Evolutionary conservation across 35 echinoderm and acorn worm genomes (phyloP), one percentile per base, ranked within the genome.

Genomic region (Holothuria glaberrima): DNA sequence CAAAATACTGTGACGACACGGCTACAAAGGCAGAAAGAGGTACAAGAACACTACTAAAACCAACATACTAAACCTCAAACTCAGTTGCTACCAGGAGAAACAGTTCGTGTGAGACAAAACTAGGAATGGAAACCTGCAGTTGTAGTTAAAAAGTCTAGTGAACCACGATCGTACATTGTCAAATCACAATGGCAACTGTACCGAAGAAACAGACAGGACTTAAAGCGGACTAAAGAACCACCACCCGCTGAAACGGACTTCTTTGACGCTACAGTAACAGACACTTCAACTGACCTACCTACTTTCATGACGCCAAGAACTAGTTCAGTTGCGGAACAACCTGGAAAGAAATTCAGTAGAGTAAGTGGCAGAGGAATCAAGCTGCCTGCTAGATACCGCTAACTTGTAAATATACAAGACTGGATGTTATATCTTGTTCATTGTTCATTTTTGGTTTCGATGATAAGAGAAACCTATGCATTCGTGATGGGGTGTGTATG

Each of bases 1-100:
- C n/a, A 25, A 3, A 25, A 26, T 20, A 6, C 1, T 12, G n/a
- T 12, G 9, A 68, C 64, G 3, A 9, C 3, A 54, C 50, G 13
- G 12, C 50, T 54, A 54, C 50, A 54, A 54, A 68, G 6, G 19
- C 64, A 68, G 30, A 68, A 25, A 9, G n/a, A 5, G 19, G 60
- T 64, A 26, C 64, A 68, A 68, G n/a, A 68, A 68, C 30, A 24
- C 64, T 68, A 68, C n/a, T 68, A 68, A 0, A 68, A 68, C 64
- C 30, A 68, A 68, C 64, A 68, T 19, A 68, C 64, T 32, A 68
- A 68, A 68, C 64, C 64, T 10, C 64, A 28, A 28, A 10, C 1
- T 9, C 64, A 68, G 6, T 6, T 73, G 20, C 1, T 36, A 6
- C 30, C 6, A 3, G 24, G 69, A 73, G 29, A 73, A 12, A 20